phyloP scores from a whole-genome alignment of 2,797 vertebrate species.

The Falco columbarius region DNA sequence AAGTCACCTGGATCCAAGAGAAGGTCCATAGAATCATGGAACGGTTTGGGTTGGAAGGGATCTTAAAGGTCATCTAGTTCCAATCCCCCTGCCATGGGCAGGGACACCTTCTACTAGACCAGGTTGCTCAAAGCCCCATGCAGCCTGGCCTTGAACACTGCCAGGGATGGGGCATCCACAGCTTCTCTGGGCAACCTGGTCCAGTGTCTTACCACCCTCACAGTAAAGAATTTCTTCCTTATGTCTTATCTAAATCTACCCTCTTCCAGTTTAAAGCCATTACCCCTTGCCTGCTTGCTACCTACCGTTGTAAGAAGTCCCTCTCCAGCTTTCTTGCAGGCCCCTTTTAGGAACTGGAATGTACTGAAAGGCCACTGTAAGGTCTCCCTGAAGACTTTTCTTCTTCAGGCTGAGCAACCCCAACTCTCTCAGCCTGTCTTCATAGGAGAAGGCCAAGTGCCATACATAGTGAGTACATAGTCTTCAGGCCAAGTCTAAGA shows the following conservation, averaged over 20 bases:
- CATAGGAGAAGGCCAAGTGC: not conserved
- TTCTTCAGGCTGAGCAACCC: too few species aligned
- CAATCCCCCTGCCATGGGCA: not conserved
- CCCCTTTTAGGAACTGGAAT: not conserved
- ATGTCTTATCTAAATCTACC: not conserved
- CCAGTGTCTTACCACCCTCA: not conserved
- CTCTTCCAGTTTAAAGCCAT: not conserved
- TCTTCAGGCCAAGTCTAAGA: not conserved
- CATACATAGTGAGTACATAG: not conserved
- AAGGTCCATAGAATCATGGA: not conserved
- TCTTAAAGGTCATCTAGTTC: not conserved
- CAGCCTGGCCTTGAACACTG: not conserved
- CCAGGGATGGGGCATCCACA: not conserved
- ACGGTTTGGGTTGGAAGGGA: not conserved
- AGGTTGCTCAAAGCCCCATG: not conserved
- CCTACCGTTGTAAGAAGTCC: not conserved
- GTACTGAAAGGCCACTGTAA: not conserved
- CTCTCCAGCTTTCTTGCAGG: not conserved
- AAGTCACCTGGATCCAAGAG: not conserved
- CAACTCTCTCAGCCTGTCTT: too few species aligned
- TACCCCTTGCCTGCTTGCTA: not conserved
- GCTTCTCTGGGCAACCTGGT: not conserved
- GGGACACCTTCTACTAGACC: not conserved
- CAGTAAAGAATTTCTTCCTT: not conserved
- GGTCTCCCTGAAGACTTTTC: too few species aligned